Evolutionary conservation across 2,888 invertebrate genomes (phyloP), one percentile per base, ranked within the genome.

Genomic region (Panzeria rudis): DNA sequence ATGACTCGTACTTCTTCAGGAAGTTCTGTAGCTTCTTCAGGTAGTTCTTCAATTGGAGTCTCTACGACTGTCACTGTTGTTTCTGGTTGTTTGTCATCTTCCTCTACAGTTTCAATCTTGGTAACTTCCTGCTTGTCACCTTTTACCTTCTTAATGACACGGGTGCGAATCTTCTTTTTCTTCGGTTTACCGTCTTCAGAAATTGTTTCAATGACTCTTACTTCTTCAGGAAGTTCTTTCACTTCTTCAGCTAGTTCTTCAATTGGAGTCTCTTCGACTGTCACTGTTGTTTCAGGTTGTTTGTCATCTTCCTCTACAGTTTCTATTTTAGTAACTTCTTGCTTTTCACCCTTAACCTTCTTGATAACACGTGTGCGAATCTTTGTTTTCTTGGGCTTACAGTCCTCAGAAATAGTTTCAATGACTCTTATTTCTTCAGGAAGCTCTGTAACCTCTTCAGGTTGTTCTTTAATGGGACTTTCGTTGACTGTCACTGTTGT

Each of bases 261-360:
- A 44, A 29, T 1, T 47, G 64, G 29, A 11, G 11, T n/a, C 25
- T 64, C 64, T 64, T 64, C 44, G 5, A 64, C 64, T n/a, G 64
- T 64, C 1, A 64, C 64, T 64, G 64, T 64, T 29, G 64, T 64
- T 64, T 64, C 29, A 47, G 64, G 64, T n/a, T 29, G 29, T 17
- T 64, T 64, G n/a, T 64, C 64, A 47, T 64, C 64, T 47, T 64
- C 64, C 17, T 64, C 64, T 9, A 64, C 44, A 47, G 44, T 64
- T 47, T 64, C 44, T n/a, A 64, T 64, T 11, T 64, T 64, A 3
- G 64, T 64, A n/a, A 64, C 64, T 47, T 64, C 64, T 17, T 64
- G 64, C 1, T 64, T 64, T 4, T 64, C 29, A 29, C 64, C 64
- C 64, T 29, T 64, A 5, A 64, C 17, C n/a, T 29, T 64, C n/a